A percentile compares a stretch with the other conserved stretches of the same genome.
Evolutionary conservation across 2,888 invertebrate species (phyloP).

Genomic region (Limnephilus rhombicus): DNA sequence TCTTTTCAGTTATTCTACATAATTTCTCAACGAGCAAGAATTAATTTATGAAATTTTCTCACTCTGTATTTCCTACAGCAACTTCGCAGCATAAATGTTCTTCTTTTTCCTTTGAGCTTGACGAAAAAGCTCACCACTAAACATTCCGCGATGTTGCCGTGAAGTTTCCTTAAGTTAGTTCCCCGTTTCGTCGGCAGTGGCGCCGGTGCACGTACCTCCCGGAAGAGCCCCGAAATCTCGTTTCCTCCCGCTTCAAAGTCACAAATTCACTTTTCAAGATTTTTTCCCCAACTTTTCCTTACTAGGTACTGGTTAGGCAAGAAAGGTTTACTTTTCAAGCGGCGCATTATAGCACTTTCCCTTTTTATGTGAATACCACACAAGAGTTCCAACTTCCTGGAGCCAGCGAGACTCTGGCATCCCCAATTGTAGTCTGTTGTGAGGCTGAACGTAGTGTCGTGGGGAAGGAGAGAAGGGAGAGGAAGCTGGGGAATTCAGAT

Average conservation of each 20-base stretch:
- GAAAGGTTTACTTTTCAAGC: background rate
- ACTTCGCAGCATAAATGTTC: background rate
- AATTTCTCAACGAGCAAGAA: background rate
- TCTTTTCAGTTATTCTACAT: background rate
- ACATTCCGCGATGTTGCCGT: background rate
- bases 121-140: background rate
- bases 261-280: conserved; percentile 49
- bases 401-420: no score
- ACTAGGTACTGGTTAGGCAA: background rate
- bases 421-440: no score
- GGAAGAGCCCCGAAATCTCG: conserved; percentile 59
- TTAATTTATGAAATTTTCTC: conserved; percentile 9
- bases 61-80: background rate
- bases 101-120: background rate
- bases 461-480: no score
- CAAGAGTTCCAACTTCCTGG: no score
- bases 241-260: conserved; percentile 56
- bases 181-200: background rate
- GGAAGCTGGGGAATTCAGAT: no score
- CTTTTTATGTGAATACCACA: no score
- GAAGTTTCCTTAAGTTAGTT: conserved; percentile 25
- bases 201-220: conserved; percentile 34
- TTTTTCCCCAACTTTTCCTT: conserved; percentile 15
- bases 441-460: no score
- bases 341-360: background rate